phyloP scores from a whole-genome alignment of 2,888 invertebrate genomes.

The Ophion costatus region DNA sequence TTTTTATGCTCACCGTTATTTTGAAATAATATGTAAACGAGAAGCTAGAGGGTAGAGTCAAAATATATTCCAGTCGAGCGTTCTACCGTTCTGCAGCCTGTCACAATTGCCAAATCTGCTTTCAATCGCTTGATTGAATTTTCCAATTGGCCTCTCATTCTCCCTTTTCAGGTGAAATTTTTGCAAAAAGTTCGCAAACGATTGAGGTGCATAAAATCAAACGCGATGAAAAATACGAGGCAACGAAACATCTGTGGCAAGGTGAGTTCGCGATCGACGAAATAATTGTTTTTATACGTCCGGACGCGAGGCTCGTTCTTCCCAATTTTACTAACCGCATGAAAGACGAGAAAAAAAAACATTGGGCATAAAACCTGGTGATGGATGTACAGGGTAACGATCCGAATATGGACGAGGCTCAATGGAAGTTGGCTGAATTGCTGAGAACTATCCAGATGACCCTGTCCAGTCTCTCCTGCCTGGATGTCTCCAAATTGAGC shows the following conservation, averaged over 20 bases:
- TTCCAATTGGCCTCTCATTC: background rate
- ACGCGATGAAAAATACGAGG: slow-evolving; percentile 84
- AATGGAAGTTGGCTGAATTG: slow-evolving; percentile 70
- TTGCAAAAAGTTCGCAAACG: slow-evolving; percentile 85
- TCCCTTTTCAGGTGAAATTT: slow-evolving; percentile 84
- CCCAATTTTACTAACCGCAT: background rate
- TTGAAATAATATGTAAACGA: no score
- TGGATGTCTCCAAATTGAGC: slow-evolving; percentile 76
- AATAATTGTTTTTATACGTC: background rate
- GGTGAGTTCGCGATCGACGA: background rate
- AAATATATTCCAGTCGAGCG: no score
- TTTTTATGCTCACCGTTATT: no score
- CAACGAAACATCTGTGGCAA: slow-evolving; percentile 42
- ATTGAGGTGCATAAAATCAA: slow-evolving; percentile 85
- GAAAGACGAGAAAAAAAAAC: slow-evolving; percentile 1
- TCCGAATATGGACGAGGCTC: slow-evolving; percentile 74
- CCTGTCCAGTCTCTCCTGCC: slow-evolving; percentile 78
- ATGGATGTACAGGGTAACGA: slow-evolving; percentile 77
- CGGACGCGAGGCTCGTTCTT: background rate
- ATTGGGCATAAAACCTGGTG: slow-evolving; percentile 66
- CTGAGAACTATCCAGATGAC: slow-evolving; percentile 77
- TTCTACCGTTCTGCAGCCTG: no score
- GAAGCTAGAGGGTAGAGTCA: no score
- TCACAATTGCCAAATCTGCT: no score
- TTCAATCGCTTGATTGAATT: background rate